Base-by-base conservation (phyloP, 2,888 invertebrate genomes). In the Brenthis hecate region DNA sequence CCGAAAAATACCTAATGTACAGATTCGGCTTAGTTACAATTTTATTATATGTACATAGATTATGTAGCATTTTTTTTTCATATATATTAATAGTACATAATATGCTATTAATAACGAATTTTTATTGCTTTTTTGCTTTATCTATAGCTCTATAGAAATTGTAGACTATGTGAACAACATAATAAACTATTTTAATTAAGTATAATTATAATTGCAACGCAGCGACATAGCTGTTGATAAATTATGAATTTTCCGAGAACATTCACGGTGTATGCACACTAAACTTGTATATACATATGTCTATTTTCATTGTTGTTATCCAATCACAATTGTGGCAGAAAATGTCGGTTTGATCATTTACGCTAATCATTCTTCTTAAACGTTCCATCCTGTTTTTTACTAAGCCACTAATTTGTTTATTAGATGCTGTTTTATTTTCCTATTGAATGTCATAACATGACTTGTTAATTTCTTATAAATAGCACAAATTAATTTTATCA, bases 301-400 rank as follows among this genome's bases (percentile, higher is more conserved):
- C 70, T 73, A 72, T 77, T 78, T 81, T 78, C 78, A 81, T 77
- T 78, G 72, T 77, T 75, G 66, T 73, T 73, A 76, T 72, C 72
- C 67, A 76, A 73, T 77, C 72, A 74, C 77, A 81, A 82, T 81
- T 81, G 77, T 78, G 76, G 73, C 74, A 78, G 74, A 82, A 85
- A 85, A 84, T 76, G 77, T 67, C 80, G 81, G 84, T 83, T 84
- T 81, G 77, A 76, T 74, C 75, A 80, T 77, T 85, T 85, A 80
- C 78, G 81, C 78, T 80, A 79, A 86, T 86, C 84, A 84, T 82
- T 76, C 79, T 74, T 79, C 80, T 75, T 86, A 85, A 87, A 83
- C 78, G 81, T 72, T 68, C 74, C 81, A 84, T 89, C 89, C 88
- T 87, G 87, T 87, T 80, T 81, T 82, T 76, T 55, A 75, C 75